These are phyloP conservation scores for Eospalax fontanierii DNA, from an alignment of 2,797 vertebrate genomes.

Conservation along the genomic window DNA sequence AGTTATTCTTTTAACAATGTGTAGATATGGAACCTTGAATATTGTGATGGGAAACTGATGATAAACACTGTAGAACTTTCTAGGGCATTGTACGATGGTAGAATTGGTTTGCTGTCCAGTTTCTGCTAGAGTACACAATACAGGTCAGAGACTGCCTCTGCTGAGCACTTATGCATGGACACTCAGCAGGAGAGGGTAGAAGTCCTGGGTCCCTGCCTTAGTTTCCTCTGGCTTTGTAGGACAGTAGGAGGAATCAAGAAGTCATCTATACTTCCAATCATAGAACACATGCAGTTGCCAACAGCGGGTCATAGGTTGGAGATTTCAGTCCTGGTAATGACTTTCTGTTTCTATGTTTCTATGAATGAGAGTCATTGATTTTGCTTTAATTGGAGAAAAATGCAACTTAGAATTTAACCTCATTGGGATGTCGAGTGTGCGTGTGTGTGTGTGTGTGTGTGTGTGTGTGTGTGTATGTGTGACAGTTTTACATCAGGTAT, in stretches of 20 bases:
- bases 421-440: too few relatives aligned
- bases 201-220: neutral
- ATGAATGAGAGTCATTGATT: neutral
- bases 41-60: neutral
- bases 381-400: neutral
- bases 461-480: too few relatives aligned
- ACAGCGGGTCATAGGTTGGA: accelerated
- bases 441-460: too few relatives aligned
- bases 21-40: neutral
- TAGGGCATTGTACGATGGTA: neutral
- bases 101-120: neutral
- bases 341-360: neutral
- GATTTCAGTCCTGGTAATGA: neutral
- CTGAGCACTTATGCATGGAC: neutral
- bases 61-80: neutral
- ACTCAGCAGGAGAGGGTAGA: too few relatives aligned
- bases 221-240: neutral
- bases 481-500: too few relatives aligned
- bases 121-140: accelerated
- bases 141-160: neutral
- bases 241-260: neutral
- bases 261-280: neutral
- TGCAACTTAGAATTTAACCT: accelerated
- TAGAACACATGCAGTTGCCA: neutral
- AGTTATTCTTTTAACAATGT: neutral